These are phyloP conservation scores for Leptopilina boulardi DNA, from an alignment of 1,140 invertebrate genomes.

Conservation along the genomic window DNA sequence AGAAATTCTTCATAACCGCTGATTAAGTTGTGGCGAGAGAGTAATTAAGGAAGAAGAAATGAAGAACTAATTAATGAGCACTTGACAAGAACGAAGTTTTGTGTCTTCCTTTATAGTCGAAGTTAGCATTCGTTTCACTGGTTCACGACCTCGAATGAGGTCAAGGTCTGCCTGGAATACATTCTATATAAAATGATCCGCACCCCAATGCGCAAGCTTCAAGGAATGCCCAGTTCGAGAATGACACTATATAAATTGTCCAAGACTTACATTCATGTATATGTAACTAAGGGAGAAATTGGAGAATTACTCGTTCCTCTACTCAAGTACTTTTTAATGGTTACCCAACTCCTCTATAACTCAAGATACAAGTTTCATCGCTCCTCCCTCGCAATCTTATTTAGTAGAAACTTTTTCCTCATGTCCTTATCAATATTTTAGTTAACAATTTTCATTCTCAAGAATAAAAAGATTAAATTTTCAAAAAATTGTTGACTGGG, in stretches of 20 bases:
- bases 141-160: conserved; percentile 13
- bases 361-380: not conserved
- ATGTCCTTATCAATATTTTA: not conserved
- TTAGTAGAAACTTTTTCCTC: not conserved
- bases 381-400: not conserved
- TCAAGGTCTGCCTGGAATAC: conserved; percentile 24
- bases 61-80: not conserved
- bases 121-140: conserved; percentile 7
- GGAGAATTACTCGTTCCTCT: conserved; percentile 18
- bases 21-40: not conserved
- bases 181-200: conserved; percentile 19
- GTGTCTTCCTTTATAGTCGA: not conserved
- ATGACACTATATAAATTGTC: not conserved
- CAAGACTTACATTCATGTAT: conserved; percentile 8
- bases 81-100: conserved; percentile 21
- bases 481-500: not conserved
- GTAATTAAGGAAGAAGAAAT: not conserved
- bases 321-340: not conserved
- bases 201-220: conserved; percentile 14
- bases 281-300: conserved; percentile 19
- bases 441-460: not conserved
- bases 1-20: not conserved
- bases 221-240: conserved; percentile 16
- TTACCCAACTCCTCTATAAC: not conserved
- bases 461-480: not conserved